Percentiles rank a stretch among this genome's conserved stretches.
Conservation (phyloP, 2,797 vertebrate genomes). For the Argya squamiceps region DNA sequence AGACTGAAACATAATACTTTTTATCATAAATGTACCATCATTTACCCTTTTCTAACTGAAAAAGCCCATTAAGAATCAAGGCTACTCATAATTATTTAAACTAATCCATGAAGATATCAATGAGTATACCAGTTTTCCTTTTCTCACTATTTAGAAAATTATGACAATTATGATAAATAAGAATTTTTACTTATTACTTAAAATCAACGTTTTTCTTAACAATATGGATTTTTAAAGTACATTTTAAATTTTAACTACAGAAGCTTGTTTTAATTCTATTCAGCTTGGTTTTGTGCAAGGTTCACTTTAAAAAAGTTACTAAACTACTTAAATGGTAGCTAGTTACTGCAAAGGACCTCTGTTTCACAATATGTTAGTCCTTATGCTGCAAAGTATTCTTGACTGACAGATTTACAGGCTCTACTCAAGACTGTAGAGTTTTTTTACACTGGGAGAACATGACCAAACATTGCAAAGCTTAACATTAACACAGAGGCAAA, state of each 20-base stretch:
- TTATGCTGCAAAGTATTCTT: neutral
- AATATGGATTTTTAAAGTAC: neutral
- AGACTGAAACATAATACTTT: neutral
- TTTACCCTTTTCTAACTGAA: neutral
- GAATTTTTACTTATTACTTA: neutral
- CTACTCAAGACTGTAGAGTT: neutral
- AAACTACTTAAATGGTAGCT: accelerated
- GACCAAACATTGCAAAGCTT: neutral
- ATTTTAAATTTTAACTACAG: neutral
- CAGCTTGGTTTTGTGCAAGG: neutral
- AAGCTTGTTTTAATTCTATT: neutral
- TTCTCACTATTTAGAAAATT: neutral
- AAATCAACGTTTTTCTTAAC: neutral
- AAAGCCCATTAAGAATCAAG: neutral
- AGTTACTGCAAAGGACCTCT: neutral
- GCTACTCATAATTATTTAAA: neutral
- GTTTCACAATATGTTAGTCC: neutral
- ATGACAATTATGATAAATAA: neutral
- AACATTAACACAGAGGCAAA: neutral
- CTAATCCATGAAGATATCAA: neutral
- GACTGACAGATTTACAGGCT: neutral
- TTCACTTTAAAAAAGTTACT: neutral
- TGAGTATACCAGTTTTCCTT: neutral
- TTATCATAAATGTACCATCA: neutral
- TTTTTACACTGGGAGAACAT: neutral